Evolutionary conservation across 2,113 vertebrate species (phyloP).

Genomic region (Falco punctatus): DNA sequence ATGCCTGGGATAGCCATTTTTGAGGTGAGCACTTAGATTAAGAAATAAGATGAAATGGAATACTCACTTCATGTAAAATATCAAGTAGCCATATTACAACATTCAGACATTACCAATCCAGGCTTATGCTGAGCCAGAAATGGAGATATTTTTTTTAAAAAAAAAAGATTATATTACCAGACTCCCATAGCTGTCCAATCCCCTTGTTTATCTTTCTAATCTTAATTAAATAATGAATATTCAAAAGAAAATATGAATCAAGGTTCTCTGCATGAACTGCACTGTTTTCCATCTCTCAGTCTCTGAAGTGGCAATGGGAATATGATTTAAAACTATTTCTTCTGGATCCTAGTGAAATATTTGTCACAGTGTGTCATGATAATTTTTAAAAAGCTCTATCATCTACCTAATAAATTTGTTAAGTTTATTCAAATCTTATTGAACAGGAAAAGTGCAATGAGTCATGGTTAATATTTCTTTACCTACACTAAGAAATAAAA

Average conservation of each 20-base stretch:
- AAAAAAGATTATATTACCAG: not conserved
- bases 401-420: slow-evolving; percentile 45
- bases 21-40: not conserved
- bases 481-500: slow-evolving; percentile 58
- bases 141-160: not conserved
- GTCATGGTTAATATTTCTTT: slow-evolving; percentile 60
- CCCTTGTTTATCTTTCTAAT: slow-evolving; percentile 55
- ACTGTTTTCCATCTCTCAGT: not conserved
- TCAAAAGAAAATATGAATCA: slow-evolving; percentile 38
- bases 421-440: slow-evolving; percentile 53
- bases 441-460: slow-evolving; percentile 41
- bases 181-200: slow-evolving; percentile 11
- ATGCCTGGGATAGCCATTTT: not conserved
- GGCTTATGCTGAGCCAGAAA: not conserved
- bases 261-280: not conserved
- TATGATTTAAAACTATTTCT: slow-evolving; percentile 53
- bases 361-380: slow-evolving; percentile 43
- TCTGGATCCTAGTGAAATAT: slow-evolving; percentile 50
- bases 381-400: slow-evolving; percentile 58
- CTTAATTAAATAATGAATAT: slow-evolving; percentile 67
- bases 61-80: not conserved
- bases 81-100: not conserved
- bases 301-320: slow-evolving; percentile 21
- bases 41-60: not conserved
- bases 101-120: not conserved